A percentile compares a stretch with the other conserved stretches of the same genome.
These are phyloP conservation scores for Coronaproctus castanopsis DNA, from an alignment of 2,888 invertebrate genomes.

Conservation along the genomic window DNA sequence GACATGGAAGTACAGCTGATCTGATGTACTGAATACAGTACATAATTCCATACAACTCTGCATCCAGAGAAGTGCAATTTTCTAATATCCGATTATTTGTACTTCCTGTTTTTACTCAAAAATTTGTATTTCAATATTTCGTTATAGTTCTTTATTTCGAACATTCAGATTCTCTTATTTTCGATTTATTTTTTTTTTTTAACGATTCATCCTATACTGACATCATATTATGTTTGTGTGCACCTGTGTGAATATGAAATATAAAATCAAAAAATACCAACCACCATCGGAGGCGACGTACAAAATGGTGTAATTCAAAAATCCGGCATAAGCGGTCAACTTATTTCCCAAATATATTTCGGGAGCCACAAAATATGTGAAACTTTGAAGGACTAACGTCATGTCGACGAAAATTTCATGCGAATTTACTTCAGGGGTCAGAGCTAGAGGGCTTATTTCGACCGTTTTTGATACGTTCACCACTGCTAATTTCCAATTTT, in stretches of 20 bases:
- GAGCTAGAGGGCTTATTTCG: slow-evolving; percentile 11
- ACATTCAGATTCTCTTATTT: no score
- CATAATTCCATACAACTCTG: no score
- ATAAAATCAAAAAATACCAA: slow-evolving; percentile 18
- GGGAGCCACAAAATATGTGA: slow-evolving; percentile 61
- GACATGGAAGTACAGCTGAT: no score
- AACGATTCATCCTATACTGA: no score
- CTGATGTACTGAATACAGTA: no score
- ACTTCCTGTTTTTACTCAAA: neutral
- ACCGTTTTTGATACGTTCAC: slow-evolving; percentile 29
- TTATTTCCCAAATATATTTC: slow-evolving; percentile 55
- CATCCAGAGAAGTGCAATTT: no score
- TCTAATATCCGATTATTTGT: no score
- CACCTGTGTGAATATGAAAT: no score
- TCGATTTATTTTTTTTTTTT: no score
- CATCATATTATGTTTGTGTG: no score
- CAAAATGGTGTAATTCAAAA: slow-evolving; percentile 51
- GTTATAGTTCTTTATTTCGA: slow-evolving; percentile 1
- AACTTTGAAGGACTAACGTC: slow-evolving; percentile 26
- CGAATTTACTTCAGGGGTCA: slow-evolving; percentile 11
- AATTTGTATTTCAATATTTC: neutral
- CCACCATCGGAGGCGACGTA: slow-evolving; percentile 43
- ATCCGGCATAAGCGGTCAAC: slow-evolving; percentile 72
- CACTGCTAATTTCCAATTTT: slow-evolving; percentile 42
- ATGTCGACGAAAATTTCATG: slow-evolving; percentile 32